Conservation (phyloP, 2,888 invertebrate species). For the Nephrotoma guestfalica region DNA sequence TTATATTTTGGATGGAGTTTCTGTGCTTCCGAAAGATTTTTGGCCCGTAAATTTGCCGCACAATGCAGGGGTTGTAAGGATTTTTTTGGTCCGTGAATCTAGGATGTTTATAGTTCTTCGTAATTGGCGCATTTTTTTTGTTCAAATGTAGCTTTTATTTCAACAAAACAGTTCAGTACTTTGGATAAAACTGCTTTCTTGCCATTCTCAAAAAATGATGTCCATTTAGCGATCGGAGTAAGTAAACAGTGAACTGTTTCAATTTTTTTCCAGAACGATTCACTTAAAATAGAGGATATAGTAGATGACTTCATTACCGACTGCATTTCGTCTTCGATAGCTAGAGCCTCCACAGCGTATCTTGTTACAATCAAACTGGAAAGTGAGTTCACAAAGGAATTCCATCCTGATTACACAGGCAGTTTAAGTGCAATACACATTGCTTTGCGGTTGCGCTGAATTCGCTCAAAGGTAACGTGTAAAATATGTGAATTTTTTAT, state of each 20-base stretch:
- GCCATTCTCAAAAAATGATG: neutral
- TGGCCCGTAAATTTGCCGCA: no score
- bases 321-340: neutral
- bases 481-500: no score
- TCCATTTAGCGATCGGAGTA: neutral
- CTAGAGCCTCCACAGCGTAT: no score
- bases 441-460: no score
- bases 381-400: no score
- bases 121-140: neutral
- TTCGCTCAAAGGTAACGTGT: no score
- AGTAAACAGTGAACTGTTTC: no score
- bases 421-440: no score
- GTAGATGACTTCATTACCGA: neutral
- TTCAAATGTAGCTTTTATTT: neutral
- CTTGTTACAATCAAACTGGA: no score
- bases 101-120: neutral
- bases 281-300: neutral
- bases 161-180: neutral
- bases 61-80: neutral
- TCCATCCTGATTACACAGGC: no score
- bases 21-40: neutral
- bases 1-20: neutral
- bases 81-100: neutral
- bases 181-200: no score
- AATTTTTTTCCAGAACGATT: neutral